Evolutionary conservation across 2,113 vertebrate species (phyloP).

Genomic region (Pituophis catenifer): DNA sequence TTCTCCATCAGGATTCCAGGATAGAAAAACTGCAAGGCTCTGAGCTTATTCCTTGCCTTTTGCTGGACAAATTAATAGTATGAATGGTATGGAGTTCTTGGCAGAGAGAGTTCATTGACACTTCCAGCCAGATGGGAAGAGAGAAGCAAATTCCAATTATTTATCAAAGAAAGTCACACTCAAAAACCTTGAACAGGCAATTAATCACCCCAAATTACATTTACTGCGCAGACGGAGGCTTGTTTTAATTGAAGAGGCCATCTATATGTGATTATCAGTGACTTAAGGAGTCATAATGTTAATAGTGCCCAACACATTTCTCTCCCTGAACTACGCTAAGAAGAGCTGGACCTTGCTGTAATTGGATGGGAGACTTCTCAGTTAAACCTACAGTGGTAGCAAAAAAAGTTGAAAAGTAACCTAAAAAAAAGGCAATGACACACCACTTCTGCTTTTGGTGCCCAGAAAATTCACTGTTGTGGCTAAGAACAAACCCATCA

Average conservation of each 20-base stretch:
- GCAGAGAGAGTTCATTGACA: neutral
- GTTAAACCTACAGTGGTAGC: neutral
- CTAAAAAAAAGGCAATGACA: neutral
- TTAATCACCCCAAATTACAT: neutral
- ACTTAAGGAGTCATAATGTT: neutral
- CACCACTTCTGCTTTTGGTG: neutral
- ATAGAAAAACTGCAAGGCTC: neutral
- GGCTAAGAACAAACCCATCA: too few relatives aligned
- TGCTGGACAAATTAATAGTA: neutral
- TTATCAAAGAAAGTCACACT: neutral
- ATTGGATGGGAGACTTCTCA: neutral
- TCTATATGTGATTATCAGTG: neutral
- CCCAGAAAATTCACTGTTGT: neutral
- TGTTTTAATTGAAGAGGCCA: neutral
- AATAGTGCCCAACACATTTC: neutral
- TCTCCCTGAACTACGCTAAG: neutral
- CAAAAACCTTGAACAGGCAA: neutral
- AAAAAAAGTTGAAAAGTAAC: neutral
- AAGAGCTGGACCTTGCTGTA: neutral
- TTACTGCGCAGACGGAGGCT: neutral
- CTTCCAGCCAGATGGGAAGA: neutral
- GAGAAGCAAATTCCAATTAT: constrained; percentile 4
- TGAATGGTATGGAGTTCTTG: neutral
- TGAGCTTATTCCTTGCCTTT: neutral
- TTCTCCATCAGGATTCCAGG: neutral